These are phyloP conservation scores for Brevipalpus yothersi DNA, from an alignment of 1,140 invertebrate species.

Conservation along the genomic window DNA sequence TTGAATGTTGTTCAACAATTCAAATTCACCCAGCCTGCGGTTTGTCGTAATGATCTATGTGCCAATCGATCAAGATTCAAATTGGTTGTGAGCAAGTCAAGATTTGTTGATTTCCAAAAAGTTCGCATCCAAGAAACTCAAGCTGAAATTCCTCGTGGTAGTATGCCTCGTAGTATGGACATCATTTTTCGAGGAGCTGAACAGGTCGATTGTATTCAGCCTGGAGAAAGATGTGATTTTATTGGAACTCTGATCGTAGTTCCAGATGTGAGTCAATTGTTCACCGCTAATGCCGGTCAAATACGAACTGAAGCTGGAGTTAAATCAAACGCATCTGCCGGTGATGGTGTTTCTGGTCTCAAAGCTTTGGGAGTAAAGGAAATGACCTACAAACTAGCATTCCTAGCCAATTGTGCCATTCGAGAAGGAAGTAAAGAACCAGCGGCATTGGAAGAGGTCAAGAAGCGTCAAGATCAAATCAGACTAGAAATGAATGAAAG, in stretches of 20 bases:
- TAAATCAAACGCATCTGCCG: slow-evolving; percentile 28
- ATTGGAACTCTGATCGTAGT: slow-evolving; percentile 91
- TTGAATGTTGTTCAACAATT: slow-evolving; percentile 95
- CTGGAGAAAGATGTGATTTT: slow-evolving; percentile 75
- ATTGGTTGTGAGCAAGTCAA: slow-evolving; percentile 72
- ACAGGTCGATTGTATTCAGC: slow-evolving; percentile 84
- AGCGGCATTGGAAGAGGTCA: slow-evolving; percentile 3
- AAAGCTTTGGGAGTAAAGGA: slow-evolving; percentile 87
- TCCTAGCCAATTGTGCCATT: slow-evolving; percentile 54
- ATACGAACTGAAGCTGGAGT: slow-evolving; percentile 5
- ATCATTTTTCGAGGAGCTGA: slow-evolving; percentile 74
- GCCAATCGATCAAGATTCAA: slow-evolving; percentile 67
- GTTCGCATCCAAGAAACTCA: slow-evolving; percentile 95
- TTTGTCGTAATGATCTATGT: slow-evolving; percentile 86
- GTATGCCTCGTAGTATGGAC: slow-evolving; percentile 84
- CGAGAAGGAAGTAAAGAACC: slow-evolving; percentile 2
- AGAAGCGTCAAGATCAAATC: background rate
- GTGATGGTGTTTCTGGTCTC: slow-evolving; percentile 66
- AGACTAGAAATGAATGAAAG: slow-evolving; percentile 15
- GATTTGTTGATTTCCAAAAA: slow-evolving; percentile 98
- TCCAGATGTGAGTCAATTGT: slow-evolving; percentile 57
- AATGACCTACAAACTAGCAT: slow-evolving; percentile 80
- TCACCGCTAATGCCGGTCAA: slow-evolving; percentile 4
- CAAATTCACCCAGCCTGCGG: slow-evolving; percentile 48
- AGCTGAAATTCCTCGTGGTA: slow-evolving; percentile 80